These are phyloP conservation scores for Cephus pygmeus DNA, from an alignment of 2,888 invertebrate genomes.

Conservation along the genomic window DNA sequence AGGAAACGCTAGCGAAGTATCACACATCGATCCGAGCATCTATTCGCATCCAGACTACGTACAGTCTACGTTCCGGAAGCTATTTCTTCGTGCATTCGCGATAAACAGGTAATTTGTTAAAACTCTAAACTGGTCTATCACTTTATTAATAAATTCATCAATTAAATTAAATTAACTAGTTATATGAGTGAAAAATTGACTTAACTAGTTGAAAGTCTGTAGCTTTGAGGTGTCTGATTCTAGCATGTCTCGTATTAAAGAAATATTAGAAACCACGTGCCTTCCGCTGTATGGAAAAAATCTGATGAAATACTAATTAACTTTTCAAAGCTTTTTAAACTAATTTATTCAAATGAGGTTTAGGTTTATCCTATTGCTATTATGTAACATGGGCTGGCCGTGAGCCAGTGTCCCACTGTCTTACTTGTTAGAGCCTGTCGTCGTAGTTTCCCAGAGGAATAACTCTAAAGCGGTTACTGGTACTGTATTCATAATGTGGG, in stretches of 20 bases:
- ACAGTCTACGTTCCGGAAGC: conserved; percentile 32
- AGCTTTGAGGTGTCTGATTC: not conserved
- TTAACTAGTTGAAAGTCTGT: not conserved
- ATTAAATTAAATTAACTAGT: not conserved
- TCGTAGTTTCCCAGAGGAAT: not conserved
- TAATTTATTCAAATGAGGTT: not conserved
- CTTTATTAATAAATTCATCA: not conserved
- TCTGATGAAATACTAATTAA: not conserved
- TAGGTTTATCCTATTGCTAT: conserved; percentile 18
- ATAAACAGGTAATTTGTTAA: conserved; percentile 15
- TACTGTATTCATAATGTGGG: not conserved
- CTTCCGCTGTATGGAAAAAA: not conserved
- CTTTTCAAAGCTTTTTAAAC: not conserved
- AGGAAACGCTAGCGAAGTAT: not conserved
- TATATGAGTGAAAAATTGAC: not conserved
- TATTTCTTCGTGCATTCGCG: conserved; percentile 32
- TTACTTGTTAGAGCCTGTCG: conserved; percentile 16
- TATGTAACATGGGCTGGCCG: conserved; percentile 47
- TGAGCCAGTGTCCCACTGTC: conserved; percentile 46
- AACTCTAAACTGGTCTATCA: not conserved
- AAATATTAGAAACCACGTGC: not conserved
- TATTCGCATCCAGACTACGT: conserved; percentile 45
- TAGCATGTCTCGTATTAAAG: not conserved
- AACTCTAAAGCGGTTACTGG: not conserved
- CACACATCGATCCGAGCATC: conserved; percentile 39